phyloP scores from a whole-genome alignment of 2,113 vertebrate genomes.

The Boleophthalmus pectinirostris region DNA sequence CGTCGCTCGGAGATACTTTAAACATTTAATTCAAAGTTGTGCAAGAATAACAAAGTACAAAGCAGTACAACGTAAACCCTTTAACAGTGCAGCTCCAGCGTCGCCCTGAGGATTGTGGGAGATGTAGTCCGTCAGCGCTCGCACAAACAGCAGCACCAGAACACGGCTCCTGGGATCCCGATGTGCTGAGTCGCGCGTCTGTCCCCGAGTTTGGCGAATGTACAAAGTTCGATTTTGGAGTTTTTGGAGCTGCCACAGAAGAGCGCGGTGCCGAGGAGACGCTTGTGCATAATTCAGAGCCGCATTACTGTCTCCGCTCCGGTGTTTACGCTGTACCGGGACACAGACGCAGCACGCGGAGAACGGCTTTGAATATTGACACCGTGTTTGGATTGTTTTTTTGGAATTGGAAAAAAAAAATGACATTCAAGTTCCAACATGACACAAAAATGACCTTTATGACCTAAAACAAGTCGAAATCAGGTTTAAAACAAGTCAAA shows the following conservation, averaged over 20 bases:
- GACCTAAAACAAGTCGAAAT: too few species aligned
- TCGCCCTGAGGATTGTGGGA: not conserved
- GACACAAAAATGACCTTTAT: too few species aligned
- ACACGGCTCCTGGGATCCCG: too few species aligned
- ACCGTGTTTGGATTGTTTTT: too few species aligned
- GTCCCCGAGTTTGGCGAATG: not conserved
- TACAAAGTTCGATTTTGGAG: not conserved
- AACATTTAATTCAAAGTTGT: too few species aligned
- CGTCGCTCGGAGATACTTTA: too few species aligned
- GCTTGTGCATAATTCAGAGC: not conserved
- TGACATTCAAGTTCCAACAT: not conserved
- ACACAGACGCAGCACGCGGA: not conserved
- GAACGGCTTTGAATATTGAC: too few species aligned
- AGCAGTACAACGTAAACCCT: too few species aligned
- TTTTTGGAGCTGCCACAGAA: not conserved
- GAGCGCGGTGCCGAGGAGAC: not conserved
- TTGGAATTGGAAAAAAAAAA: too few species aligned
- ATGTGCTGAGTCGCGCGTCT: not conserved
- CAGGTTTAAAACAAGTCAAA: too few species aligned
- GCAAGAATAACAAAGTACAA: too few species aligned
- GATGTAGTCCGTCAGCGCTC: not conserved
- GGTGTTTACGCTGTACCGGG: not conserved
- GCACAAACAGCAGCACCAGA: not conserved
- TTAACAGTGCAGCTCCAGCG: too few species aligned
- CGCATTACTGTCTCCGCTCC: not conserved